Evolutionary conservation across 2,888 invertebrate species (phyloP).

Genomic region (Liodrosophila aerea): DNA sequence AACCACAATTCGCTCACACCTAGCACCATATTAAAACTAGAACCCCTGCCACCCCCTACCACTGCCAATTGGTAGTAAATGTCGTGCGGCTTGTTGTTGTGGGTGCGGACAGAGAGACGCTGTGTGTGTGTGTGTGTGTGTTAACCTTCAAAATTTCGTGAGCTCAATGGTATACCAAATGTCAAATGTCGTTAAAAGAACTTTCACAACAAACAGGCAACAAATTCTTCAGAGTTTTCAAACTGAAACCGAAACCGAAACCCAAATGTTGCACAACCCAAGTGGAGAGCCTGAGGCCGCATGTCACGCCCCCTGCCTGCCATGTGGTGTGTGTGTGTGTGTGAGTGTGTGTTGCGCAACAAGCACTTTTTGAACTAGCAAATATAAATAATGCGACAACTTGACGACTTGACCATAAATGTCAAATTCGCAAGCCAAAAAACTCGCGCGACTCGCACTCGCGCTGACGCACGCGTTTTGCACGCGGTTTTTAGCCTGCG

Average conservation of each 20-base stretch:
- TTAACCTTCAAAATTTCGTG: conserved; percentile 66
- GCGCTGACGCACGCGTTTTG: conserved; percentile 25
- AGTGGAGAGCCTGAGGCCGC: conserved; percentile 17
- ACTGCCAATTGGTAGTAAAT: conserved; percentile 10
- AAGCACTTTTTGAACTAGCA: too few relatives aligned
- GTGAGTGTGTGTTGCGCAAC: too few relatives aligned
- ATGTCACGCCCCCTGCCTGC: neutral
- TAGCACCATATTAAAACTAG: too few relatives aligned
- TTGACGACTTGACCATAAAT: conserved; percentile 51
- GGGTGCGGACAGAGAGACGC: conserved; percentile 43
- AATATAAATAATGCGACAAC: conserved; percentile 24
- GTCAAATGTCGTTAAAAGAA: conserved; percentile 65
- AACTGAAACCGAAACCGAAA: neutral
- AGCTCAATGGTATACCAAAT: conserved; percentile 44
- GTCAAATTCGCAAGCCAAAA: conserved; percentile 30
- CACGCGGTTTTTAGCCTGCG: conserved; percentile 47
- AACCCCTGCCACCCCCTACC: neutral
- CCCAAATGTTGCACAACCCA: conserved; percentile 14
- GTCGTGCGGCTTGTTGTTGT: conserved; percentile 61
- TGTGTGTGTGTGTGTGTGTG: conserved; percentile 27
- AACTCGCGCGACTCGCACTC: conserved; percentile 35
- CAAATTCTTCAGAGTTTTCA: neutral
- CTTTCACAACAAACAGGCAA: conserved; percentile 51
- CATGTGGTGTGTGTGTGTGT: too few relatives aligned
- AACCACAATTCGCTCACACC: neutral